A percentile compares a stretch with the other conserved stretches of the same genome.
These are phyloP conservation scores for Strix uralensis DNA, from an alignment of 2,113 vertebrate species.

Conservation along the genomic window DNA sequence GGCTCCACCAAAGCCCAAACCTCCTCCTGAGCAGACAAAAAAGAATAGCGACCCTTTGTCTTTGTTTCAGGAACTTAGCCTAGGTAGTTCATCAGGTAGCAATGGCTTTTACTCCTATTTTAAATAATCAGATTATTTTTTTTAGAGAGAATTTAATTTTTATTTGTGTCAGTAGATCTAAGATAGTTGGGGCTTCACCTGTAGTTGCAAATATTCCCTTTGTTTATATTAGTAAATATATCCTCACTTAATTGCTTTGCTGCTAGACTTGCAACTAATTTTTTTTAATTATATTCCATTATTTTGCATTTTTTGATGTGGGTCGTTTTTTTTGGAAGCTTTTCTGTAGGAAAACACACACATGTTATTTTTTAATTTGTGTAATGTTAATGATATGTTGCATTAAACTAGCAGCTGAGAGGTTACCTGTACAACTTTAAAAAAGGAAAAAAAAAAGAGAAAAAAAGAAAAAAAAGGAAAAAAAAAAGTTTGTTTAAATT, in stretches of 20 bases:
- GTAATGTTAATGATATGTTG: constrained; percentile 78
- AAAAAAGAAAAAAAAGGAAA: constrained; percentile 42
- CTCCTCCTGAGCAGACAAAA: constrained; percentile 93
- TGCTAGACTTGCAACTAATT: constrained; percentile 83
- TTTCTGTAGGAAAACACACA: constrained; percentile 80
- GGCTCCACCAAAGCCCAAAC: constrained; percentile 93
- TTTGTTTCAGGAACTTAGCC: constrained; percentile 97
- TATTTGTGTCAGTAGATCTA: constrained; percentile 84
- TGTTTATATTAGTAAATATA: constrained; percentile 76
- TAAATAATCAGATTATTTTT: constrained; percentile 90
- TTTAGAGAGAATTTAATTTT: constrained; percentile 85
- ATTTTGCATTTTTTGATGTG: constrained; percentile 79
- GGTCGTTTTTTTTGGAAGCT: constrained; percentile 76
- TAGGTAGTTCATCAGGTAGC: constrained; percentile 97
- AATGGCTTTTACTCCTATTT: constrained; percentile 99
- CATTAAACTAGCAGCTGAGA: constrained; percentile 81
- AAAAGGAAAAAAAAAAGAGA: constrained; percentile 66
- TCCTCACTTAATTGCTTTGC: constrained; percentile 82
- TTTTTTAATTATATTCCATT: constrained; percentile 79
- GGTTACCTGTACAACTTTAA: constrained; percentile 75
- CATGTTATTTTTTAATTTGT: constrained; percentile 75
- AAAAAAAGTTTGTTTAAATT: constrained; percentile 82
- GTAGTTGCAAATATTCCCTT: constrained; percentile 76
- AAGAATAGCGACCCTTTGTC: constrained; percentile 97
- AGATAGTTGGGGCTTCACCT: constrained; percentile 74